phyloP scores from a whole-genome alignment of 2,113 vertebrate genomes.

The Gyps fulvus region DNA sequence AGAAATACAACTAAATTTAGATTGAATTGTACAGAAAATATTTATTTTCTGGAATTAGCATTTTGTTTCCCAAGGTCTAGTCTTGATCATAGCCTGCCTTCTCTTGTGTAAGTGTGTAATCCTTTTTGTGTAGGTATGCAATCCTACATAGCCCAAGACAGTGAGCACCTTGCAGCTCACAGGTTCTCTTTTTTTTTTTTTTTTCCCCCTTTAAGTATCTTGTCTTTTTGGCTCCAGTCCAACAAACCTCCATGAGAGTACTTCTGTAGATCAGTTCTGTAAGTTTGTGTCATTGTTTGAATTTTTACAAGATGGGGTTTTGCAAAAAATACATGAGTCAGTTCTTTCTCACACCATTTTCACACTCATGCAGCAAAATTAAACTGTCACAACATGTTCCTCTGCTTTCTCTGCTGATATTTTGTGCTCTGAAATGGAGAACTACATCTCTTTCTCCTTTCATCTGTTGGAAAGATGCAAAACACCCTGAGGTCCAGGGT shows the following conservation, averaged over 20 bases:
- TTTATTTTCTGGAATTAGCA: neutral
- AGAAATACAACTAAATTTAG: neutral
- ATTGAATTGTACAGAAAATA: neutral
- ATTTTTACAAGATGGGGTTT: neutral
- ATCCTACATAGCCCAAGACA: neutral
- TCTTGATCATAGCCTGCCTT: neutral
- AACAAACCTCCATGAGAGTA: neutral
- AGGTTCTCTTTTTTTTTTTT: neutral
- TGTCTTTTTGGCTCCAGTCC: neutral
- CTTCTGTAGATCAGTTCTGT: neutral
- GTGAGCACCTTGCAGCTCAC: neutral
- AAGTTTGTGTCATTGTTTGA: neutral
- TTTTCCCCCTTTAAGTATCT: neutral
- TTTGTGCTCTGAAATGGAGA: neutral
- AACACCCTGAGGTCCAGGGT: neutral
- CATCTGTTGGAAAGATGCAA: neutral
- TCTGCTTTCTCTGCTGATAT: neutral
- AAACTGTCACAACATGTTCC: conserved; percentile 1
- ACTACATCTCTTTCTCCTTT: neutral
- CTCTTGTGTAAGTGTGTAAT: neutral
- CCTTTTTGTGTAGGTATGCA: neutral
- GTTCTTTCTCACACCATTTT: conserved; percentile 3
- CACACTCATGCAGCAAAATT: neutral
- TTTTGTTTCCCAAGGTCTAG: neutral
- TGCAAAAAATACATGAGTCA: neutral